Evolutionary conservation across 1,140 invertebrate genomes (phyloP), one percentile per base, ranked within the genome.

Genomic region (Saccostrea glomerata): DNA sequence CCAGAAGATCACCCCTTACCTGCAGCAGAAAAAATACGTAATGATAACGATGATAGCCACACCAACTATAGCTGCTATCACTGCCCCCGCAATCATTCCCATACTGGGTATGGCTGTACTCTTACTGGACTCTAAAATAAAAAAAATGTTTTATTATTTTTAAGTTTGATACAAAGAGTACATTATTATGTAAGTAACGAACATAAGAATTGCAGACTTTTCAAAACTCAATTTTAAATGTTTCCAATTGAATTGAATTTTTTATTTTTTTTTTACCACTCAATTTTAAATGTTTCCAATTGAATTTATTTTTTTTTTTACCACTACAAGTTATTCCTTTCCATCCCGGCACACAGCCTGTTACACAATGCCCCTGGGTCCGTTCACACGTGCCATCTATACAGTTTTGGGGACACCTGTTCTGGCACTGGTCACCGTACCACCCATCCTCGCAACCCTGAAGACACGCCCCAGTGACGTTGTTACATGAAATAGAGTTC

Each of bases 301-400:
- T 77, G 11, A 20, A 77, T 30, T n/a, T 25, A 3, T 0, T 25
- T 11, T 77, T 30, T 25, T 4, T 73, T 73, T 47, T 87, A 87
- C 86, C 86, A 23, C 30, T 83, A n/a, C 86, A 87, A 11, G 55
- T 82, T 15, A 40, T 30, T 66, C 86, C 86, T 25, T n/a, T 60
- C 86, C 86, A 87, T 11, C 86, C 86, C 63, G 82, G 56, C 9
- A 47, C 30, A 40, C 86, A 87, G 17, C 86, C 86, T n/a, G 56
- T 60, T 4, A 25, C 11, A 66, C 86, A 87, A 11, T 60, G 36
- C 20, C 86, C 86, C 20, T 25, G 58, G 3, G 25, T 60, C 23
- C 63, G 77, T 40, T 84, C 58, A 87, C 86, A 87, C 15, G 17
- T 15, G 12, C 36, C 23, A 25, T 85, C 84, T 36, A 85, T 23